These are phyloP conservation scores for Nannoperca obscura DNA, from an alignment of 2,797 vertebrate species.

Conservation along the genomic window DNA sequence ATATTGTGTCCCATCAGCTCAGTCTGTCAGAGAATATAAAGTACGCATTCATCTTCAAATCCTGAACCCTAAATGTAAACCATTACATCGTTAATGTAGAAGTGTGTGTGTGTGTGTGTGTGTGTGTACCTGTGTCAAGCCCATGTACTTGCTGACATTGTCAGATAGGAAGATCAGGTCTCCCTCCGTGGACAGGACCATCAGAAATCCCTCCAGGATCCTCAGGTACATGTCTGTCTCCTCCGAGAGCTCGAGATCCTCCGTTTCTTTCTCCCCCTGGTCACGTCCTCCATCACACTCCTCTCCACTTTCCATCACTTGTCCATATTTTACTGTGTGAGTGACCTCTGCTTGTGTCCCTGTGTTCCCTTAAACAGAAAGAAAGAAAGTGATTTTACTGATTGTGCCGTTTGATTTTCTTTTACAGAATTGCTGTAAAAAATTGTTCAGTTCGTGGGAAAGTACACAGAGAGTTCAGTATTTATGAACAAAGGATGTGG, in stretches of 20 bases:
- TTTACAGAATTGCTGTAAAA: not conserved
- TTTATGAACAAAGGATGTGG: slow-evolving; percentile 24
- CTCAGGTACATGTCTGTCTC: slow-evolving; percentile 93
- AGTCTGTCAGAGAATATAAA: slow-evolving; percentile 82
- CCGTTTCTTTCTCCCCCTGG: not conserved
- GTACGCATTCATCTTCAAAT: not conserved
- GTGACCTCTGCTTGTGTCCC: not conserved
- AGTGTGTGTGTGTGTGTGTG: slow-evolving; percentile 1
- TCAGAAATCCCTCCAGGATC: slow-evolving; percentile 94
- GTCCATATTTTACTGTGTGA: not conserved
- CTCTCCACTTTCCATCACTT: not conserved
- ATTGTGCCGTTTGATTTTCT: not conserved
- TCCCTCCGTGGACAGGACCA: slow-evolving; percentile 94
- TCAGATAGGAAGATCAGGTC: slow-evolving; percentile 97
- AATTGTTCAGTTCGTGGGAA: not conserved
- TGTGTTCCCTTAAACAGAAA: slow-evolving; percentile 24
- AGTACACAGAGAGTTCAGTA: not conserved
- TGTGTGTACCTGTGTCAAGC: slow-evolving; percentile 90
- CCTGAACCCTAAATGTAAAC: not conserved
- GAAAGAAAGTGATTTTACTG: not conserved
- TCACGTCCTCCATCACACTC: not conserved
- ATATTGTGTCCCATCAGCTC: slow-evolving; percentile 97
- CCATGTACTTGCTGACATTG: slow-evolving; percentile 96
- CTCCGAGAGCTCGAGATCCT: not conserved
- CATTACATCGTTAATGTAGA: not conserved